A percentile compares a stretch with the other conserved stretches of the same genome.
Conservation (phyloP, 2,113 vertebrate genomes). For the Chrysemys picta region DNA sequence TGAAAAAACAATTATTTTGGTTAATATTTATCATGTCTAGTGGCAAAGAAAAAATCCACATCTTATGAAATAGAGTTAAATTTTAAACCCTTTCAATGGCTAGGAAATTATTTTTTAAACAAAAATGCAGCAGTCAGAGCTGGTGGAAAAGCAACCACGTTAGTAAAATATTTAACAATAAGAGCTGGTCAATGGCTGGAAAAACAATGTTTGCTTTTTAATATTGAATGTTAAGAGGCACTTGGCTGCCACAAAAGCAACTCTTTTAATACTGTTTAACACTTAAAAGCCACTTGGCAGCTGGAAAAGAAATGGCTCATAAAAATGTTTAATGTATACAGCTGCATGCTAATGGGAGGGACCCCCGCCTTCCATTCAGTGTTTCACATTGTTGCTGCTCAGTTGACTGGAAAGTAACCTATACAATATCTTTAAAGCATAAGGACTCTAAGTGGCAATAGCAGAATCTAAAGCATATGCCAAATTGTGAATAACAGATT, state of each 20-base stretch:
- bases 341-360: background rate
- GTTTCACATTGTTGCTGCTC: background rate
- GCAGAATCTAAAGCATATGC: background rate
- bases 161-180: conserved; percentile 36
- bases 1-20: background rate
- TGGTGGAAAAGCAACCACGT: background rate
- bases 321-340: background rate
- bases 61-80: background rate
- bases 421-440: conserved; percentile 7
- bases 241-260: background rate
- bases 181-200: background rate
- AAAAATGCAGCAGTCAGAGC: background rate
- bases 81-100: background rate
- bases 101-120: background rate
- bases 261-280: conserved; percentile 35
- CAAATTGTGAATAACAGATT: background rate
- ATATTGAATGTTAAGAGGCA: conserved; percentile 26
- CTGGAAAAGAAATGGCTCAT: conserved; percentile 31
- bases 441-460: background rate
- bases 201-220: conserved; percentile 3
- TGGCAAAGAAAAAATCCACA: background rate
- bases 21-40: background rate
- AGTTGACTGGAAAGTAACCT: background rate
- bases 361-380: background rate
- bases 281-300: background rate